Base-by-base conservation (phyloP, 1,140 invertebrate genomes). In the Drosophila sturtevanti region DNA sequence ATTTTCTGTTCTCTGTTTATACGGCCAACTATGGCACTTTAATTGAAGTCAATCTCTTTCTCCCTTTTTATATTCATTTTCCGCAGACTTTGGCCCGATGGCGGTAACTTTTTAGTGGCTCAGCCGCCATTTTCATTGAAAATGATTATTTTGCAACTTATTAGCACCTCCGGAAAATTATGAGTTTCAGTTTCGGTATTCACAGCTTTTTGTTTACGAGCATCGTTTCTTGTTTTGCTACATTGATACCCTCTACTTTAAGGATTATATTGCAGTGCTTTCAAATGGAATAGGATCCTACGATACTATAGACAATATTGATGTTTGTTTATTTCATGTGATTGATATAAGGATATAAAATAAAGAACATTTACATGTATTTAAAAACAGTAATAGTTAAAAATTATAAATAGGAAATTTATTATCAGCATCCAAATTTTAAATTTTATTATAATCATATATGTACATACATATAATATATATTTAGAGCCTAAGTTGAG, bases 141-240 rank as follows among this genome's bases (percentile, higher is more conserved):
- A 87, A 87, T 48, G 41, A 48, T 87, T 84, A 89, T 89, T 82
- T 72, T 89, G 79, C 84, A 87, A 89, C 84, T 87, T 89, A 87
- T 87, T 87, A 87, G 84, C 84, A 87, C 84, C 84, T 87, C 85
- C 77, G 85, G 79, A 87, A 48, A 87, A 89, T 87, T 87, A 89
- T 89, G 85, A 87, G 79, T 79, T 82, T 77, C 68, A 74, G 73
- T 69, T 85, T 77, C 60, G 56, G 68, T 68, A 74, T 78, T 67
- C 68, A 63, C 48, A 34, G 37, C 41, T 62, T 22, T 58, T 81
- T 86, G 71, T 86, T 87, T 86, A 81, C 74, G 78, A 79, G 52
- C 75, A 66, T 41, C 51, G 73, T 69, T 74, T 55, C 21, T 61
- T 16, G 18, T 14, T 41, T 22, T 31, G 6, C 37, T 59, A 58